phyloP scores from a whole-genome alignment of 2,797 vertebrate species.

The Channallabes apus region DNA sequence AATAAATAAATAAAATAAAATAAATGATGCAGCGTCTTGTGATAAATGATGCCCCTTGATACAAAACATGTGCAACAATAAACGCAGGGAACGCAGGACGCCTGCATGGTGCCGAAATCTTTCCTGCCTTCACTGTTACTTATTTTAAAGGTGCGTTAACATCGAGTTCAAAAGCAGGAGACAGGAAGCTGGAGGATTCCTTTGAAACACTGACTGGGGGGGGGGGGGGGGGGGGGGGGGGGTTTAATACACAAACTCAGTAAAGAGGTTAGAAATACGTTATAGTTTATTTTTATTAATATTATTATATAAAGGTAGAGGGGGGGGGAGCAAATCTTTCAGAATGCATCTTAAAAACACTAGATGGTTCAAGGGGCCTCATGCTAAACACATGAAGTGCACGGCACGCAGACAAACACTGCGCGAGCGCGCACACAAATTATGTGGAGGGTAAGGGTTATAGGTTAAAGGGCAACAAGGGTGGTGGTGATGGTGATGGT shows the following conservation, averaged over 20 bases:
- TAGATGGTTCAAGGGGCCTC: neutral
- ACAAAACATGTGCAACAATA: no score
- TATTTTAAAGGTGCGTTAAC: neutral
- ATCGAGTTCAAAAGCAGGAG: neutral
- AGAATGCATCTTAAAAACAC: slow-evolving; percentile 32
- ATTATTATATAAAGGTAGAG: neutral
- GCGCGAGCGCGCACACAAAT: neutral
- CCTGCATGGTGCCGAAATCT: neutral
- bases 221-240: no score
- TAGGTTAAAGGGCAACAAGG: neutral
- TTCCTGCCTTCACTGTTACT: neutral
- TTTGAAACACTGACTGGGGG: neutral
- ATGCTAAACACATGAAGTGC: slow-evolving; percentile 6
- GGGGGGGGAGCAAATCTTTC: slow-evolving; percentile 29
- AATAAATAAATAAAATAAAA: no score
- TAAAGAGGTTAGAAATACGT: neutral
- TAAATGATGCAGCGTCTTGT: no score
- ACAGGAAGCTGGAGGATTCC: neutral
- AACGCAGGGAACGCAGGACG: neutral
- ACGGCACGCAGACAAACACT: neutral
- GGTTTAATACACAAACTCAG: neutral
- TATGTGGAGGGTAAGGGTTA: neutral
- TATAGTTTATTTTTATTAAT: neutral
- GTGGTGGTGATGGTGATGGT: neutral
- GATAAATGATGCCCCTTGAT: no score